Conservation (phyloP, 1,140 invertebrate genomes). For the Whitmania pigra region DNA sequence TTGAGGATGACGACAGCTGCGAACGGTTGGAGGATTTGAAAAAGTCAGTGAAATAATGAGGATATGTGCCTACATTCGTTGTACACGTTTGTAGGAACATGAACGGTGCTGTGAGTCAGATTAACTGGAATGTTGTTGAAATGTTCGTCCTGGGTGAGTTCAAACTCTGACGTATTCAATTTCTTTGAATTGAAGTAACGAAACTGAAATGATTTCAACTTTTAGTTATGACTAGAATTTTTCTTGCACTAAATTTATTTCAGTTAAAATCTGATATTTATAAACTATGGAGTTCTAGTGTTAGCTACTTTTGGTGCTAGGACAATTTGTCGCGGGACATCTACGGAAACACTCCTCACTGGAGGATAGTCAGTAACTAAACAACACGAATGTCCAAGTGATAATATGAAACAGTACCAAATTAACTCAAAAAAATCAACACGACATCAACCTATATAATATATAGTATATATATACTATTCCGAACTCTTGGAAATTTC, state of each 20-base stretch:
- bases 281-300: too few relatives aligned
- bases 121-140: conserved; percentile 70
- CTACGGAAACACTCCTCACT: too few relatives aligned
- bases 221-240: neutral
- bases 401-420: too few relatives aligned
- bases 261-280: neutral
- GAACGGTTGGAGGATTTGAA: conserved; percentile 10
- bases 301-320: too few relatives aligned
- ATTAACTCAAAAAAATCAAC: too few relatives aligned
- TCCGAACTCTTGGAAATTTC: too few relatives aligned
- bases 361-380: too few relatives aligned
- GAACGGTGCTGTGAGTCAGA: conserved; percentile 67
- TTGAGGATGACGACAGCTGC: conserved; percentile 43
- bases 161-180: conserved; percentile 26
- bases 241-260: neutral
- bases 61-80: conserved; percentile 56
- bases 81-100: conserved; percentile 85
- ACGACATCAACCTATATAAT: too few relatives aligned
- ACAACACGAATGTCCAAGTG: too few relatives aligned
- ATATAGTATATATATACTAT: too few relatives aligned
- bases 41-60: conserved; percentile 3
- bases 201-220: conserved; percentile 24
- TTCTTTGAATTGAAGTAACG: conserved; percentile 39
- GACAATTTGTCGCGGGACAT: too few relatives aligned
- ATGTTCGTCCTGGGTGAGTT: conserved; percentile 57